Base-by-base conservation (phyloP, 2,888 invertebrate species). In the Lucinisca nassula region DNA sequence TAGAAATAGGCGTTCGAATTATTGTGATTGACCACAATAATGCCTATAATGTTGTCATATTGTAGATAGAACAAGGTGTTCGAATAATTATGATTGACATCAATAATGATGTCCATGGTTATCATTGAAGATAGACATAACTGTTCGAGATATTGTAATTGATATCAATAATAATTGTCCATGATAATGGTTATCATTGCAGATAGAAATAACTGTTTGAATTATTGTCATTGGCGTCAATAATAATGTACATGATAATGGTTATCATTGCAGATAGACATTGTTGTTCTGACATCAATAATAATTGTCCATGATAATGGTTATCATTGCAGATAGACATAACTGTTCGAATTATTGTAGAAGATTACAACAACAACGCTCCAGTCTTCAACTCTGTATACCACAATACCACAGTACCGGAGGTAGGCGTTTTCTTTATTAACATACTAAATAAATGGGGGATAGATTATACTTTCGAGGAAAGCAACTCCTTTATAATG, bases 311-410 rank as follows among this genome's bases (percentile, higher is more conserved):
- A 35, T 79, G 21, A 32, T 14, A 30, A 10, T 58, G 58, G n/a
- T 73, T 67, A 35, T 49, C 21, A 45, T 81, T 84, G 8, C 84
- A 92, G 92, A 70, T 88, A 38, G n/a, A 72, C 2, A 87, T 92
- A 12, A 77, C 70, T 24, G 87, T 92, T 0, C 12, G 76, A 6
- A 86, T 92, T 4, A 38, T 91, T 0, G 84, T 92, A 0, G 80
- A 79, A 1, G 92, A 92, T 79, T 89, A 84, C 74, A 92, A 92
- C 51, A 91, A 92, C 80, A 89, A 91, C 76, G 32, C 87, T 24
- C 92, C 92, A 2, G 84, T 70, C 12, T 92, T 92, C 38, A 51
- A 80, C 0, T 77, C 78, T 1, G 49, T 67, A 1, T 79, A 86
- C 14, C 83, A 91, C 51, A 74, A 70, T 14, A 78, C 82, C 6